Evolutionary conservation across 37 sponge, comb jelly and placozoan species (phyloP), one percentile per base, ranked within the genome.

Genomic region (Oopsacas minuta): DNA sequence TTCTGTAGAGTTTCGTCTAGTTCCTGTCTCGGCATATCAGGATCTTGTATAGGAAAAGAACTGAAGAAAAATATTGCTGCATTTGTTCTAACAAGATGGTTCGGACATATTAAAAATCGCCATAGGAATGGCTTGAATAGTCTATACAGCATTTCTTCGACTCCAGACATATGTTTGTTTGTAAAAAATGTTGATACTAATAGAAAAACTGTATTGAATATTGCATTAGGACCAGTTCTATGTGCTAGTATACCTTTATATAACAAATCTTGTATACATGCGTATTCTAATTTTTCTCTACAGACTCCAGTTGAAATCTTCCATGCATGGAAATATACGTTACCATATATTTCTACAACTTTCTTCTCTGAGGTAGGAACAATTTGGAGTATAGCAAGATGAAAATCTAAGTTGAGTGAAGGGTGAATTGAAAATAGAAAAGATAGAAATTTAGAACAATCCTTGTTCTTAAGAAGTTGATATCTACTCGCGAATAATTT

Each of bases 251-350:
- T 82, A 20, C 83, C 3, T 32, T 38, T 82, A 23, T 82, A 82
- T 32, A 37, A 23, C 23, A 38, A 32, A 10, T 38, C 39, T 17
- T 82, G 36, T 15, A 34, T 37, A 15, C 42, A 82, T 7, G 15
- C 36, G 20, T 38, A 8, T 36, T 34, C 36, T 52, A 46, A 0
- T 35, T 87, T 87, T 84, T 88, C 82, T 32, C 89, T 86, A 46
- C 89, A 90, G 36, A 89, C 86, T 0, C 90, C 92, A 37, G 91
- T 82, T 1, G 95, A 53, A 1, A 86, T 38, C 42, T 83, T 84
- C 95, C 95, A 94, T 12, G 95, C 92, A 36, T 85, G 82, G 75
- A 88, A 92, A 84, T 94, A 94, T 20, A 94, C 88, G 35, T 88
- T 88, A n/a, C 92, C 92, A 86, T 94, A 94, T 10, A 53, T 52